Base-by-base conservation (phyloP, 2,888 invertebrate species). In the Dolichopus griseipennis region DNA sequence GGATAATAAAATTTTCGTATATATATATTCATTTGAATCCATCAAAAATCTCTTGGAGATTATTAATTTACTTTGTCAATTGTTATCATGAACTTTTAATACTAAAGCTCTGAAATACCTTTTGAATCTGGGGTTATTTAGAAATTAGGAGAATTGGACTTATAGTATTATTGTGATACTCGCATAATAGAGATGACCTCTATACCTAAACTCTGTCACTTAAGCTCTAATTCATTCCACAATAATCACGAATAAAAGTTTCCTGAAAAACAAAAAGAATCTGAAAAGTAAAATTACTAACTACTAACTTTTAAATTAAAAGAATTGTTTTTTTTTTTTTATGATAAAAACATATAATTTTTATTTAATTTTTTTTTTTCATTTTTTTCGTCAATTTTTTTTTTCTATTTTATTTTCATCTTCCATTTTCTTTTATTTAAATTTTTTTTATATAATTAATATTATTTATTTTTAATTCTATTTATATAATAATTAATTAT, bases 281-380 rank as follows among this genome's bases (percentile, higher is more conserved):
- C 15, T 52, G 52, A 52, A 52, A 41, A 41, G 18, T 18, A 18
- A 15, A 37, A 37, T 9, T 37, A 18, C n/a, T 4, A 27, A 27
- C 27, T 27, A 27, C 5, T 27, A 27, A 27, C 3, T 27, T 27
- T 27, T 27, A 4, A 27, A 27, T 52, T 4, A 52, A 52, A 52
- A 52, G 2, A 52, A 37, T 12, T 7, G 37, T 5, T 37, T 52
- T 52, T 41, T 41, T 41, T 41, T 41, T 52, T 52, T 52, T 52
- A 52, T 52, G 52, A 52, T 52, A 52, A 52, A 52, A 52, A 52
- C 52, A 52, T 52, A 52, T 52, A 52, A 52, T 52, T 52, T 52
- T 52, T 52, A 52, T 52, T 52, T 15, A 52, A 15, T 52, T 52
- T 52, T 52, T 52, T 41, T 41, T 41, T 41, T 52, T 52, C 15